Percentiles rank a stretch among this genome's conserved stretches.
Evolutionary conservation across 2,113 vertebrate genomes (phyloP).

Genomic region (Syrrhaptes paradoxus): DNA sequence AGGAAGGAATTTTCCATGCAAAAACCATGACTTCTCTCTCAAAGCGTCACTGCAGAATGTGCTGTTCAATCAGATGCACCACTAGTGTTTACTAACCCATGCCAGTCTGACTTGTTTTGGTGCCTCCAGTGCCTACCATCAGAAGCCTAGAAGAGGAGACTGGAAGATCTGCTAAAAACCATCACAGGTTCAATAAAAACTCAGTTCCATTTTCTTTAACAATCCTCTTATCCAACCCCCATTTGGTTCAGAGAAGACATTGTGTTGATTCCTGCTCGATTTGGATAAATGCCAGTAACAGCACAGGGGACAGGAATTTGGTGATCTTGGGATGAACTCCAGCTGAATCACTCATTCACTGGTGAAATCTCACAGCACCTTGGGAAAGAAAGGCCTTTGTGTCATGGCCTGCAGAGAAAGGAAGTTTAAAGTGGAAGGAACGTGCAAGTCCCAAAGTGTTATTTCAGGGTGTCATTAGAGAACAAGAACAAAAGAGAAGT

Average conservation of each 20-base stretch:
- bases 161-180: neutral
- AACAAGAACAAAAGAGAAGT: neutral
- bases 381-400: neutral
- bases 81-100: neutral
- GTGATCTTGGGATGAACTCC: neutral
- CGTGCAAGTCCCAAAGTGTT: neutral
- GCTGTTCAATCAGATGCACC: neutral
- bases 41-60: neutral
- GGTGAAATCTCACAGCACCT: neutral
- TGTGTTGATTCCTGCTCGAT: neutral
- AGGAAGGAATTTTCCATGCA: conserved; percentile 4
- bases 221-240: neutral
- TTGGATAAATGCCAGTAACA: neutral
- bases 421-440: neutral
- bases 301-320: neutral
- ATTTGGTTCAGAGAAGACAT: neutral
- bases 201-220: neutral
- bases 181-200: neutral
- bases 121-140: neutral
- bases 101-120: neutral
- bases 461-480: neutral
- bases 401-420: neutral
- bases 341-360: neutral
- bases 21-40: neutral
- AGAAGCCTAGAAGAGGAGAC: neutral